These are phyloP conservation scores for Mechanitis messenoides DNA, from an alignment of 2,888 invertebrate genomes.

Conservation along the genomic window DNA sequence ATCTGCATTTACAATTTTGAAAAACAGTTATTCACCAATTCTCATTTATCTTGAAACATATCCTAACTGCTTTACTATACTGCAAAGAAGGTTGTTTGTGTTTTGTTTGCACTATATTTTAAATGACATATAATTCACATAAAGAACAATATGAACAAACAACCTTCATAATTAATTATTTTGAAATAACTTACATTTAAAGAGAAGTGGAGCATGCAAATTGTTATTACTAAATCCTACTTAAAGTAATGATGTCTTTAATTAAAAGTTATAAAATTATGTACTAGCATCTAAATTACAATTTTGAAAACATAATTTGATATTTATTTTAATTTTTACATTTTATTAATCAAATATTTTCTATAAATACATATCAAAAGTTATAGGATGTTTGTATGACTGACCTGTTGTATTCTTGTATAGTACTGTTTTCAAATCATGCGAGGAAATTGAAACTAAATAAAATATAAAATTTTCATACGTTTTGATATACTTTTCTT, in stretches of 20 bases:
- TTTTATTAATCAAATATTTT: too few relatives aligned
- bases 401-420: too few relatives aligned
- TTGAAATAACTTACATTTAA: conserved; percentile 47
- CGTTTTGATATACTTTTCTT: too few relatives aligned
- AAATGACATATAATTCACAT: conserved; percentile 11
- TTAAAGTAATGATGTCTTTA: conserved; percentile 18
- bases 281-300: too few relatives aligned
- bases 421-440: too few relatives aligned
- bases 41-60: neutral
- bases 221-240: conserved; percentile 30
- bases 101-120: neutral
- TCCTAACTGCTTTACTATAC: conserved; percentile 32
- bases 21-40: neutral
- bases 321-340: too few relatives aligned
- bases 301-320: too few relatives aligned
- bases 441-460: too few relatives aligned
- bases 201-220: conserved; percentile 63
- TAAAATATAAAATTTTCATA: too few relatives aligned
- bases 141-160: conserved; percentile 24
- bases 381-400: too few relatives aligned
- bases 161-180: conserved; percentile 31
- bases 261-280: conserved; percentile 9
- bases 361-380: too few relatives aligned
- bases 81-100: conserved; percentile 31
- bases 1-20: neutral